Conservation (phyloP, 2,113 vertebrate genomes). For the Rhombomys opimus region DNA sequence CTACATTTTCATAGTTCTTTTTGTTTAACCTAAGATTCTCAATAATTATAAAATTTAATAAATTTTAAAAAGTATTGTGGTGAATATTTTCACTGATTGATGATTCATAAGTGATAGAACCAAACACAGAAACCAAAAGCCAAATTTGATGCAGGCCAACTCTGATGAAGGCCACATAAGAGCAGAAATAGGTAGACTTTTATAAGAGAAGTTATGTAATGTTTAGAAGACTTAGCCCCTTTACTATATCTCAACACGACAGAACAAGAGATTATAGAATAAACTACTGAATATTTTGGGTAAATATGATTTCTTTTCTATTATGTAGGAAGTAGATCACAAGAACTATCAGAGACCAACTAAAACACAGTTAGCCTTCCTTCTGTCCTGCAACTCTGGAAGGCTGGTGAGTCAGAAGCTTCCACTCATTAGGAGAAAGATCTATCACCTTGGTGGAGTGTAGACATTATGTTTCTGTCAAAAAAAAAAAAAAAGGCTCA, state of each 20-base stretch:
- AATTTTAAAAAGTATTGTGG: slow-evolving; percentile 59
- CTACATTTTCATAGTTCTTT: slow-evolving; percentile 65
- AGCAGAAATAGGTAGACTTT: background rate
- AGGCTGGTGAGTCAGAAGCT: slow-evolving; percentile 52
- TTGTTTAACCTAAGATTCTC: slow-evolving; percentile 51
- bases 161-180: background rate
- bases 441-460: slow-evolving; percentile 51
- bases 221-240: background rate
- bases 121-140: slow-evolving; percentile 67
- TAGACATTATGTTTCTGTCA: background rate
- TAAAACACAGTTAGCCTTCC: slow-evolving; percentile 73
- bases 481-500: slow-evolving; percentile 60
- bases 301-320: background rate
- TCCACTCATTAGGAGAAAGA: slow-evolving; percentile 62
- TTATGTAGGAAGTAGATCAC: slow-evolving; percentile 55
- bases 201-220: slow-evolving; percentile 5
- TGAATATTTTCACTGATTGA: slow-evolving; percentile 74
- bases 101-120: slow-evolving; percentile 63
- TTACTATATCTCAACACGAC: background rate
- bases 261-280: slow-evolving; percentile 26
- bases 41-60: slow-evolving; percentile 64
- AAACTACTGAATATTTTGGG: background rate
- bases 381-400: slow-evolving; percentile 70
- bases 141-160: background rate
- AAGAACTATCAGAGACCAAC: slow-evolving; percentile 31